A percentile compares a stretch with the other conserved stretches of the same genome.
phyloP scores from a whole-genome alignment of 2,888 invertebrate species.

The Fragum sueziense region DNA sequence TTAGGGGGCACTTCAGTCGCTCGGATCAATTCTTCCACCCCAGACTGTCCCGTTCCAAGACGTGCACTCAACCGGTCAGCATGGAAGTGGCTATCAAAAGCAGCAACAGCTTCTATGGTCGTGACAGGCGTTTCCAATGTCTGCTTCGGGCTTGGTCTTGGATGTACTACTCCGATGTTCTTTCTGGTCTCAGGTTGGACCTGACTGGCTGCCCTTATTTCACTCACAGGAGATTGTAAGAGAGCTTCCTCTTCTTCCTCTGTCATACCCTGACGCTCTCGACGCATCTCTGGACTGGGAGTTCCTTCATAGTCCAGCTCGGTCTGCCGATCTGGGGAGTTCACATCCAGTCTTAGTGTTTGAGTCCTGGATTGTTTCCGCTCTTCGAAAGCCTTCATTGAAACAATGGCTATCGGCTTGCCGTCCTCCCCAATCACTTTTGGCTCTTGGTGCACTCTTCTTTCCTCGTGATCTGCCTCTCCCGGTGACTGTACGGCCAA shows the following conservation, averaged over 20 bases:
- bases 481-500: not conserved
- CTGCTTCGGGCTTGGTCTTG: not conserved
- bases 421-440: not conserved
- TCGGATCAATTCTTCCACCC: not conserved
- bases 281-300: not conserved
- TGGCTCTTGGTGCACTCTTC: not conserved
- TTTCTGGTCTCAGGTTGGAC: not conserved
- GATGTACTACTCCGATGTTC: not conserved
- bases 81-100: too few species aligned
- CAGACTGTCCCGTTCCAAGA: not conserved
- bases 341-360: not conserved
- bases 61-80: not conserved
- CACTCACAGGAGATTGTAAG: not conserved
- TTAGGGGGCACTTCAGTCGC: not conserved
- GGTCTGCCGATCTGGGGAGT: not conserved
- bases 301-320: not conserved
- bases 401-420: not conserved
- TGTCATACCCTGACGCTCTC: not conserved
- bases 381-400: not conserved
- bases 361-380: not conserved
- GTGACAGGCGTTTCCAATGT: not conserved
- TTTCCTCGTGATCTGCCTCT: not conserved
- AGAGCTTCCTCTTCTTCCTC: not conserved
- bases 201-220: not conserved
- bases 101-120: not conserved